These are phyloP conservation scores for Cottoperca gobio DNA, from an alignment of 2,797 vertebrate genomes.

Conservation along the genomic window DNA sequence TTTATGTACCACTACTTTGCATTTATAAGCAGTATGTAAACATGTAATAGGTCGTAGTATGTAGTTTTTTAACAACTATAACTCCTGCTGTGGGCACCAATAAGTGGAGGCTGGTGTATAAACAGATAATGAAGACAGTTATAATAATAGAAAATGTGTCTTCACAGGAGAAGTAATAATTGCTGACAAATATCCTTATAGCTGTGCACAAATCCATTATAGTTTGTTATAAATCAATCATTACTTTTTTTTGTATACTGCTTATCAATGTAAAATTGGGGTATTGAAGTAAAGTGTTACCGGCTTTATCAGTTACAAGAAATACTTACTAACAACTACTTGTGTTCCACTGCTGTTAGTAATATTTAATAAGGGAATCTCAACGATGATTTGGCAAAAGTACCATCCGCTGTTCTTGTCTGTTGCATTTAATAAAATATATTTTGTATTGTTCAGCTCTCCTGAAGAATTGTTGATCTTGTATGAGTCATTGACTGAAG, in stretches of 20 bases:
- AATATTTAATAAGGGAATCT: neutral
- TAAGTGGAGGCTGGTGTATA: neutral
- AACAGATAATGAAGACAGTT: neutral
- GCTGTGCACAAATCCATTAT: rapidly evolving
- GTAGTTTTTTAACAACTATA: neutral
- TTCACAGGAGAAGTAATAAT: neutral
- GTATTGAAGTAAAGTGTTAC: neutral
- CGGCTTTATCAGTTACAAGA: neutral
- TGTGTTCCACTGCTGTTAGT: rapidly evolving
- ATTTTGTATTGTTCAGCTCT: neutral
- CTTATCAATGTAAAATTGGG: neutral
- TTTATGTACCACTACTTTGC: neutral
- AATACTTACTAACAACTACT: constrained; percentile 75
- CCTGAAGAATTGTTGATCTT: rapidly evolving
- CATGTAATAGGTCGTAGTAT: neutral
- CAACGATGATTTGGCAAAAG: neutral
- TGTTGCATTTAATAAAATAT: neutral
- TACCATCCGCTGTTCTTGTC: constrained; percentile 49
- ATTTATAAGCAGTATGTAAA: neutral
- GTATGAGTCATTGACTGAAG: rapidly evolving
- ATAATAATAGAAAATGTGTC: neutral
- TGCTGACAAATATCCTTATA: neutral
- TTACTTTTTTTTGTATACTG: neutral
- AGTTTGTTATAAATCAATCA: rapidly evolving
- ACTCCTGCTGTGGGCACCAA: neutral